These are phyloP conservation scores for Caenorhabditis sinica DNA, from an alignment of 2,888 invertebrate species.

Conservation along the genomic window DNA sequence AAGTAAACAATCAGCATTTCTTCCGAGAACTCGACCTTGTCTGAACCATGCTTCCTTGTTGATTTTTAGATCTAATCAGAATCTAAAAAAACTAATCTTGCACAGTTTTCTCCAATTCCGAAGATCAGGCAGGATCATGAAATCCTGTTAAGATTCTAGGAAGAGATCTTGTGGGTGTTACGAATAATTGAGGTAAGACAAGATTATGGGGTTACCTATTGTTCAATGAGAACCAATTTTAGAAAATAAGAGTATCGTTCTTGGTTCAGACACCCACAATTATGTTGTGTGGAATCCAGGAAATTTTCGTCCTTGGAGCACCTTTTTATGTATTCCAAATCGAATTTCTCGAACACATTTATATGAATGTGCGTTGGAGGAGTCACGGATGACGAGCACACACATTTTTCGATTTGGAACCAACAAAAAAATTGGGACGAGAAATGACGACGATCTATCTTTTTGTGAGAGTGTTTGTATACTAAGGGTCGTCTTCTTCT, in stretches of 20 bases:
- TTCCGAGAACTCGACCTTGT: neutral
- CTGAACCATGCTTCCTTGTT: neutral
- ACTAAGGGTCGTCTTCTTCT: conserved; percentile 3
- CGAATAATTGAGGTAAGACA: neutral
- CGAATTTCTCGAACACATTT: conserved; percentile 42
- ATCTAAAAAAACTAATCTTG: too few relatives aligned
- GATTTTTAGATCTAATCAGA: neutral
- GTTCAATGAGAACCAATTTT: neutral
- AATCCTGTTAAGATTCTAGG: neutral
- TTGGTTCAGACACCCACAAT: neutral
- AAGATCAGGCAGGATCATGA: neutral
- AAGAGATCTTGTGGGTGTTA: neutral
- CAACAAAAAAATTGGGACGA: conserved; percentile 23
- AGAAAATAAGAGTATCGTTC: neutral
- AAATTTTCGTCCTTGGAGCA: neutral
- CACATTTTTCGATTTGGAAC: conserved; percentile 41
- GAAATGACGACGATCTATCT: conserved; percentile 52
- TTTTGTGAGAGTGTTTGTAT: conserved; percentile 26
- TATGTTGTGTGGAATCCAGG: neutral
- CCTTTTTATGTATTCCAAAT: conserved; percentile 19
- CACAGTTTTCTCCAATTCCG: too few relatives aligned
- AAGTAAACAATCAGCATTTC: neutral
- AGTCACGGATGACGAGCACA: conserved; percentile 33
- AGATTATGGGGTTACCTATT: neutral
- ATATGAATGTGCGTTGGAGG: conserved; percentile 29